These are phyloP conservation scores for Campoplex nolae DNA, from an alignment of 2,888 invertebrate genomes.

Conservation along the genomic window DNA sequence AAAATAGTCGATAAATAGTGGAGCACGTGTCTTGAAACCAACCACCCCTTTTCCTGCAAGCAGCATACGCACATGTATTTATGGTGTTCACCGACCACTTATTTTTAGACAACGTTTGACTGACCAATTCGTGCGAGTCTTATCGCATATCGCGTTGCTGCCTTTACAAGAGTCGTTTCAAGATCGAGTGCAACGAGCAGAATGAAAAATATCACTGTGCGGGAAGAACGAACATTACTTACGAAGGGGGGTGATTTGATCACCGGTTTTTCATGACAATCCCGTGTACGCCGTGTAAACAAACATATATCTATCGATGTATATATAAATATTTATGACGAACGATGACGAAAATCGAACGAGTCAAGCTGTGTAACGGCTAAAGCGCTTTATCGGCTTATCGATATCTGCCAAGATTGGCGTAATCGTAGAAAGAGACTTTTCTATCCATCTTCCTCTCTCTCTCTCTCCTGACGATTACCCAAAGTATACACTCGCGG, in stretches of 20 bases:
- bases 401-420: constrained; percentile 58
- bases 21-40: constrained; percentile 1
- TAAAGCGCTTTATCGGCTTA: constrained; percentile 54
- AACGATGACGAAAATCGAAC: constrained; percentile 48
- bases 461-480: neutral
- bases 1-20: neutral
- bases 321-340: constrained; percentile 61
- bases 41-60: neutral
- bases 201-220: constrained; percentile 12
- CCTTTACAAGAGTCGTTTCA: constrained; percentile 60
- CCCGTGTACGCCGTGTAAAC: neutral
- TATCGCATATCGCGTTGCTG: constrained; percentile 42
- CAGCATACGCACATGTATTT: neutral
- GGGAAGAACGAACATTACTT: constrained; percentile 48
- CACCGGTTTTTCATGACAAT: constrained; percentile 32
- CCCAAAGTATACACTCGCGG: constrained; percentile 33
- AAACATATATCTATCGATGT: neutral
- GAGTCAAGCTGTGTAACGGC: constrained; percentile 31
- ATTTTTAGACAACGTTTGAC: constrained; percentile 38
- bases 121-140: constrained; percentile 45
- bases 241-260: neutral
- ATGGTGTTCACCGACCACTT: neutral
- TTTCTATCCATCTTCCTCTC: constrained; percentile 30
- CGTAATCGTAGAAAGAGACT: constrained; percentile 52
- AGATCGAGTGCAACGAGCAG: constrained; percentile 63